Evolutionary conservation across 2,888 invertebrate species (phyloP).

Genomic region (Ctena decussata): DNA sequence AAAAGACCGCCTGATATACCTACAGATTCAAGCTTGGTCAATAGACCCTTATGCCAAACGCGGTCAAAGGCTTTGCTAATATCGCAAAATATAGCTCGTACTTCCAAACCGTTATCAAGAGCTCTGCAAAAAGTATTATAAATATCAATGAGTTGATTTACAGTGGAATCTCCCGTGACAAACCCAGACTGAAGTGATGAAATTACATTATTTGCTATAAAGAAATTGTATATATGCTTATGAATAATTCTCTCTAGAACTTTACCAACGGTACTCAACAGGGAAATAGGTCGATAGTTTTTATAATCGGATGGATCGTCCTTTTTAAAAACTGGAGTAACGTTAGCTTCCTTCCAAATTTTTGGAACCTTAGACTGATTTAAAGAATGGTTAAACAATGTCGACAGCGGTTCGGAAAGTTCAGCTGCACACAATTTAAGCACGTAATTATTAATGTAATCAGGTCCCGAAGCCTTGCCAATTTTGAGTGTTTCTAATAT

Average conservation of each 20-base stretch:
- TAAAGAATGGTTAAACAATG: slow-evolving; percentile 5
- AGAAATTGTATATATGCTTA: not conserved
- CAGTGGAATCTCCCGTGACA: not conserved
- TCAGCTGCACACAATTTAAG: no score
- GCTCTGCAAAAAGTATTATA: not conserved
- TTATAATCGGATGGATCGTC: slow-evolving; percentile 7
- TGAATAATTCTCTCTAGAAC: slow-evolving; percentile 19
- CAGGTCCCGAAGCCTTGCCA: not conserved
- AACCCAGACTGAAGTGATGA: slow-evolving; percentile 4
- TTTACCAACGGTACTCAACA: slow-evolving; percentile 11
- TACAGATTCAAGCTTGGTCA: not conserved
- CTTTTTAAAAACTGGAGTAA: slow-evolving; percentile 26
- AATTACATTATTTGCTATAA: not conserved
- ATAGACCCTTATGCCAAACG: not conserved
- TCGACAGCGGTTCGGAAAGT: no score
- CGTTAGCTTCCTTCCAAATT: slow-evolving; percentile 19
- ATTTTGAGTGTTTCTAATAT: not conserved
- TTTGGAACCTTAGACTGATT: not conserved
- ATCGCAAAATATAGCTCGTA: not conserved
- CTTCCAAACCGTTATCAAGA: not conserved
- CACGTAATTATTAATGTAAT: no score
- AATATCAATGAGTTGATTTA: slow-evolving; percentile 2
- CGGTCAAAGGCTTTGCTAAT: not conserved
- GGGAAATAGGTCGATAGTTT: slow-evolving; percentile 24
- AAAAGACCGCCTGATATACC: no score